phyloP scores from a whole-genome alignment of 2,888 invertebrate species.

The Diogma glabrata region DNA sequence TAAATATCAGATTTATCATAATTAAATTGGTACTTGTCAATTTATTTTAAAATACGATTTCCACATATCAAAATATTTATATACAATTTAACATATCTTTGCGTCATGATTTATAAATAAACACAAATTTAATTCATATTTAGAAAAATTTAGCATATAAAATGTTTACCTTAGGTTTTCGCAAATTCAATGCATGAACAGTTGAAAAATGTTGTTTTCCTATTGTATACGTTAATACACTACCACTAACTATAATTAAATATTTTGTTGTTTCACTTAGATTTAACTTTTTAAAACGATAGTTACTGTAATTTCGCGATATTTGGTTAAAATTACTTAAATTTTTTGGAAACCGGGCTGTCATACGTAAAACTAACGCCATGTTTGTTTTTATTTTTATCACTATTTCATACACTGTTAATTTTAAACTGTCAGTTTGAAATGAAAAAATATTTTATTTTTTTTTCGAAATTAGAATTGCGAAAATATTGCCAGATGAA shows the following conservation, averaged over 20 bases:
- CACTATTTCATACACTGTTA: constrained; percentile 5
- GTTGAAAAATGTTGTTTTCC: constrained; percentile 3
- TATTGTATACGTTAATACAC: constrained; percentile 1
- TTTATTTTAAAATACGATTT: no score
- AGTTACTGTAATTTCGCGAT: constrained; percentile 2
- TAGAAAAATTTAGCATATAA: no score
- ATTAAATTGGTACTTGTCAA: no score
- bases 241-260: constrained; percentile 6
- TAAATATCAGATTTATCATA: no score
- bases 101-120: no score
- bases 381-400: constrained; percentile 5
- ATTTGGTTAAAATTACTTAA: constrained; percentile 6
- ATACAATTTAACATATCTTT: no score
- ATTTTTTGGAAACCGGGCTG: constrained; percentile 7
- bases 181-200: constrained; percentile 9
- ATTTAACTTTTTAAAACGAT: not conserved
- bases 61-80: no score
- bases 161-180: constrained; percentile 8
- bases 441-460: not conserved
- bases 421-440: not conserved
- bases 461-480: not conserved
- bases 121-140: no score
- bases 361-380: constrained; percentile 3
- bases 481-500: no score
- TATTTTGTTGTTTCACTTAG: not conserved